phyloP scores from a whole-genome alignment of 1,140 invertebrate genomes.

The Cydia fagiglandana region DNA sequence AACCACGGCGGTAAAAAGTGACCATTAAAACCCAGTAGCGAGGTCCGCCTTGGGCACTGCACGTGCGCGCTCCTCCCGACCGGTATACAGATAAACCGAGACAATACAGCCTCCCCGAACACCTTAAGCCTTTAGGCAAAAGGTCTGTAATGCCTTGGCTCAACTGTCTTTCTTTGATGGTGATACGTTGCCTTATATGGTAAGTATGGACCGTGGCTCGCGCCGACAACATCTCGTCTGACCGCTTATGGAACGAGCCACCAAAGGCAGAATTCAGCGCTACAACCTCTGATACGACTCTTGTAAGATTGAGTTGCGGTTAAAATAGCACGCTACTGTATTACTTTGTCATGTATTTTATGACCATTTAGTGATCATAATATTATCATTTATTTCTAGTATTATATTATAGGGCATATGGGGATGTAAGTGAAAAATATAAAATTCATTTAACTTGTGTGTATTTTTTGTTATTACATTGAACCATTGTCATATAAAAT shows the following conservation, averaged over 20 bases:
- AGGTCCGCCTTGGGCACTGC: constrained; percentile 55
- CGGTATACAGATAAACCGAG: constrained; percentile 19
- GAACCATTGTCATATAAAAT: constrained; percentile 32
- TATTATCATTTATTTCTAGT: not conserved
- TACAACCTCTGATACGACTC: constrained; percentile 2
- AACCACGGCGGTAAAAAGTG: constrained; percentile 44
- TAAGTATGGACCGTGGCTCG: constrained; percentile 43
- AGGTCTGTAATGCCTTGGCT: not conserved
- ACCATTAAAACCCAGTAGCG: constrained; percentile 70
- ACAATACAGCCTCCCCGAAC: not conserved
- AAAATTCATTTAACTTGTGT: constrained; percentile 48
- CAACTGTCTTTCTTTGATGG: not conserved
- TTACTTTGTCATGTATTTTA: not conserved
- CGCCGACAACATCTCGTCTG: constrained; percentile 53
- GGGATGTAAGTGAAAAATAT: constrained; percentile 44
- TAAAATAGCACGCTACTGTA: not conserved
- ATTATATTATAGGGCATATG: not conserved
- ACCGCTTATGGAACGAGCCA: constrained; percentile 60
- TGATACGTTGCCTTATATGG: not conserved
- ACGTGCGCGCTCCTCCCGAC: constrained; percentile 56
- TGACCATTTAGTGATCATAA: not conserved
- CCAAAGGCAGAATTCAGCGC: constrained; percentile 36
- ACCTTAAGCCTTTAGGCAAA: not conserved
- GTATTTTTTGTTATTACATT: constrained; percentile 47
- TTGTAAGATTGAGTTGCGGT: constrained; percentile 23